These are phyloP conservation scores for Apolygus lucorum DNA, from an alignment of 1,140 invertebrate species.

Conservation along the genomic window DNA sequence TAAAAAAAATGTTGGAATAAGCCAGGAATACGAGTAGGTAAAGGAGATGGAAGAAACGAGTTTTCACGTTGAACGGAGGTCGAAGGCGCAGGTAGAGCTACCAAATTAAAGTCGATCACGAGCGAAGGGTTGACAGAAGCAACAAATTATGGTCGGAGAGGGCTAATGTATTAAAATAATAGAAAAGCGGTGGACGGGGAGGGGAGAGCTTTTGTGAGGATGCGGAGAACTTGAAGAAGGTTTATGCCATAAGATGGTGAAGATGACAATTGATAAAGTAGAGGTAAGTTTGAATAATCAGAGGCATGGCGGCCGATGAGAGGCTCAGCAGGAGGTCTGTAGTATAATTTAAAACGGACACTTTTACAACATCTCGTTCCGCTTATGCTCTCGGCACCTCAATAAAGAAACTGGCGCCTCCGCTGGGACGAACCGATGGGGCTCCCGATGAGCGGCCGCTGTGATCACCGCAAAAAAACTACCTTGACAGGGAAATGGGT, in stretches of 20 bases:
- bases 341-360: slow-evolving; percentile 17
- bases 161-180: neutral
- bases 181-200: neutral
- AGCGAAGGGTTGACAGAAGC: neutral
- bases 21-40: too few relatives aligned
- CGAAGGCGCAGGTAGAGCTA: neutral
- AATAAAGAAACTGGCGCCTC: slow-evolving; percentile 16
- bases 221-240: neutral
- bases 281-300: slow-evolving; percentile 15
- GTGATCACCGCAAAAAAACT: too few relatives aligned
- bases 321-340: slow-evolving; percentile 7
- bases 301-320: neutral
- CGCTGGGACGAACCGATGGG: too few relatives aligned
- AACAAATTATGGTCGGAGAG: slow-evolving; percentile 7
- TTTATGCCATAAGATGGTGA: slow-evolving; percentile 5
- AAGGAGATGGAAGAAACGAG: neutral
- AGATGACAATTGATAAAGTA: slow-evolving; percentile 11
- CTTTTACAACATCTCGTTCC: slow-evolving; percentile 15
- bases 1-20: too few relatives aligned
- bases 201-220: neutral
- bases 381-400: slow-evolving; percentile 10
- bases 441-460: neutral
- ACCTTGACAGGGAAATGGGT: too few relatives aligned
- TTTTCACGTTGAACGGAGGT: neutral
- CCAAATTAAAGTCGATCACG: slow-evolving; percentile 8